Conservation (phyloP, 1,140 invertebrate species). For the Bombus sylvicola region DNA sequence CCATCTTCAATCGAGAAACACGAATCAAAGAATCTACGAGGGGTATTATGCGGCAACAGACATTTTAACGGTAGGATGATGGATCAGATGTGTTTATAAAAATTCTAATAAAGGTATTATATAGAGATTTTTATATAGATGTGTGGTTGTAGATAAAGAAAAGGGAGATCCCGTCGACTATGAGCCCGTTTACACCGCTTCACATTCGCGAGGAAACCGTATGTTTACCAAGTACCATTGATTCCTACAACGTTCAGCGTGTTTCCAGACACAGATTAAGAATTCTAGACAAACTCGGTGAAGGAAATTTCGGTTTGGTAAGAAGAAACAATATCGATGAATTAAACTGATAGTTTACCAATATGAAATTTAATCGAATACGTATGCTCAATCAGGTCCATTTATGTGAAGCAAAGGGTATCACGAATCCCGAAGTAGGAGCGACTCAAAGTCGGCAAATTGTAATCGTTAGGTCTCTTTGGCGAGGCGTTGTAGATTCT, state of each 20-base stretch:
- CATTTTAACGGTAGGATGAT: constrained; percentile 85
- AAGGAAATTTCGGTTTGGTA: constrained; percentile 94
- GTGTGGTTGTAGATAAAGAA: constrained; percentile 83
- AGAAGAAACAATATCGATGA: constrained; percentile 64
- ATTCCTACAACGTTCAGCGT: constrained; percentile 76
- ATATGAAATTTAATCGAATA: background rate
- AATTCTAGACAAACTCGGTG: constrained; percentile 93
- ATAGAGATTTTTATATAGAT: background rate
- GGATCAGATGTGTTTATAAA: background rate
- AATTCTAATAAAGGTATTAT: background rate
- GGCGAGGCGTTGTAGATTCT: constrained; percentile 87
- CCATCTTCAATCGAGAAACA: constrained; percentile 69
- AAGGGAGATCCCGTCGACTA: constrained; percentile 84
- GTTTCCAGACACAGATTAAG: constrained; percentile 91
- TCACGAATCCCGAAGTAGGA: constrained; percentile 84
- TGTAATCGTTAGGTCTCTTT: constrained; percentile 89
- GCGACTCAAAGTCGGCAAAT: constrained; percentile 86
- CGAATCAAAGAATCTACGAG: constrained; percentile 84
- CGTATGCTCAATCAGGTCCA: constrained; percentile 83
- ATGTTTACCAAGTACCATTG: constrained; percentile 80
- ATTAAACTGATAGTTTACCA: background rate
- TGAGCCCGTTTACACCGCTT: constrained; percentile 85
- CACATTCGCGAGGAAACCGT: constrained; percentile 85
- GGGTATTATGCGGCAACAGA: constrained; percentile 89
- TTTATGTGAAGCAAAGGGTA: constrained; percentile 89